These are phyloP conservation scores for Ganaspis sp. DNA, from an alignment of 1,140 invertebrate genomes.

Conservation along the genomic window DNA sequence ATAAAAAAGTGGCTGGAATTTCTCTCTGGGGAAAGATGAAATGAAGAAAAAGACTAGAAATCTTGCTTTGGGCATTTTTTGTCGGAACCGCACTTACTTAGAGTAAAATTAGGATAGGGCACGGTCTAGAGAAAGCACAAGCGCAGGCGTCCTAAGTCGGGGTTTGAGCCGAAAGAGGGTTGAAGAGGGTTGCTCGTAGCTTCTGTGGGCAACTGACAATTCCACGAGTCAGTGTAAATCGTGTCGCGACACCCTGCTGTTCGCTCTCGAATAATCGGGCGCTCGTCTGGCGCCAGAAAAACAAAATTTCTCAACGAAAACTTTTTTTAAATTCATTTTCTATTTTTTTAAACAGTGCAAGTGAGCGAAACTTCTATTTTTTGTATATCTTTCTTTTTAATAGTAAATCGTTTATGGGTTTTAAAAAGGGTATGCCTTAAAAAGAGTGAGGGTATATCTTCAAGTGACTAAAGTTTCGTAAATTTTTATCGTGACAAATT, in stretches of 20 bases:
- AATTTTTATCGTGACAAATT: too few species aligned
- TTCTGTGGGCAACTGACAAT: constrained; percentile 66
- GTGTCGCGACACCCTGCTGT: constrained; percentile 65
- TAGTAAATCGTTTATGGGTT: too few species aligned
- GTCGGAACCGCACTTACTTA: constrained; percentile 50
- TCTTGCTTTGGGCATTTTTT: constrained; percentile 41
- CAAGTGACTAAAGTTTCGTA: too few species aligned
- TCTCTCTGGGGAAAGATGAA: constrained; percentile 22
- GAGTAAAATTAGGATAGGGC: constrained; percentile 65
- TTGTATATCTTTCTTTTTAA: neutral
- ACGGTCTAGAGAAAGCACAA: constrained; percentile 53
- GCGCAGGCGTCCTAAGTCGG: constrained; percentile 64
- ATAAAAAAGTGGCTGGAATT: constrained; percentile 16
- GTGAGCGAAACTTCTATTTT: constrained; percentile 19
- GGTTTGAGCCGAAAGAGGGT: constrained; percentile 53
- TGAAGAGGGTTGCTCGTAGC: constrained; percentile 56
- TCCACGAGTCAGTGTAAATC: constrained; percentile 67
- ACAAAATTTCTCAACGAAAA: neutral
- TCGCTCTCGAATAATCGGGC: constrained; percentile 35
- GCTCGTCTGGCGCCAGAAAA: neutral
- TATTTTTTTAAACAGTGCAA: constrained; percentile 33
- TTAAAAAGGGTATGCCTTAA: too few species aligned
- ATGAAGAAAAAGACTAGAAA: constrained; percentile 35
- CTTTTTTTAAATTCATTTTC: constrained; percentile 30
- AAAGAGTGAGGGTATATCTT: too few species aligned